These are phyloP conservation scores for Tortricodes alternella DNA, from an alignment of 2,888 invertebrate genomes.

Conservation along the genomic window DNA sequence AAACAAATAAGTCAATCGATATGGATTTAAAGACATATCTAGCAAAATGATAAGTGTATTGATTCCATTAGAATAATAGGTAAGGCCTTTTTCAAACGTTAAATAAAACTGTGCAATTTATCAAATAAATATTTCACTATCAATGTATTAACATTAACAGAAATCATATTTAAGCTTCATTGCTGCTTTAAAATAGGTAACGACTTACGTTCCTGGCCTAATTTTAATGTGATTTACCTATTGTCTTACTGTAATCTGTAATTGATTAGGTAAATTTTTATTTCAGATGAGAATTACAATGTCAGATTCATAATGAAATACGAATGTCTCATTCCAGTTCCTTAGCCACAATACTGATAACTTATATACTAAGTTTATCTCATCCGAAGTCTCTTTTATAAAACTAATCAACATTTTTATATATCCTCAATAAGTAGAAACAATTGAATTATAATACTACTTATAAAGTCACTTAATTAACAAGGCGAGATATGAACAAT, in stretches of 20 bases:
- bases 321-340: constrained; percentile 4
- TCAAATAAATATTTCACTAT: constrained; percentile 40
- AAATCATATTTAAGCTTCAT: constrained; percentile 13
- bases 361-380: constrained; percentile 3
- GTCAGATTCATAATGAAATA: background rate
- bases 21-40: background rate
- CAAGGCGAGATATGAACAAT: background rate
- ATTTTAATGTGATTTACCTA: too few species aligned
- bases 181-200: constrained; percentile 3
- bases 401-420: constrained; percentile 26
- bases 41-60: constrained; percentile 16
- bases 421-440: constrained; percentile 18
- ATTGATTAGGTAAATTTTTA: background rate
- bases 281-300: background rate
- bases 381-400: constrained; percentile 17
- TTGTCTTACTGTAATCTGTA: too few species aligned
- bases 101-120: constrained; percentile 23
- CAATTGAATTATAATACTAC: constrained; percentile 2
- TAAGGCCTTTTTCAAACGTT: constrained; percentile 17
- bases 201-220: background rate
- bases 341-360: background rate
- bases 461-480: constrained; percentile 23
- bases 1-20: too few species aligned
- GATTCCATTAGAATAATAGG: constrained; percentile 9
- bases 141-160: constrained; percentile 48